Evolutionary conservation across 2,797 vertebrate species (phyloP).

Genomic region (Apogon talboti): DNA sequence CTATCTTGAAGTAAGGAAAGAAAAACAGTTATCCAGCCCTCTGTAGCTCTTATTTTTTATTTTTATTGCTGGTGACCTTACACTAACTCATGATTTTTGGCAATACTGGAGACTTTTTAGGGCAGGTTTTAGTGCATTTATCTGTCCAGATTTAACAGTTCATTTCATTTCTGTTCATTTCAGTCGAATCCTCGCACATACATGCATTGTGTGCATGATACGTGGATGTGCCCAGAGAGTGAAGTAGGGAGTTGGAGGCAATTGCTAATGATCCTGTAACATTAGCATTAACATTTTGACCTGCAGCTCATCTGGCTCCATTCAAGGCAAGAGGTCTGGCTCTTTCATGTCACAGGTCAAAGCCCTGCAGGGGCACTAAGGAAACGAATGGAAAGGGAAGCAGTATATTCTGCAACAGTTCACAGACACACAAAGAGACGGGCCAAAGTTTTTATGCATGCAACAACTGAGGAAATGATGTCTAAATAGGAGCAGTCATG

Average conservation of each 20-base stretch:
- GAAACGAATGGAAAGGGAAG: slow-evolving; percentile 44
- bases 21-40: slow-evolving; percentile 25
- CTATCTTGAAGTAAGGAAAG: slow-evolving; percentile 36
- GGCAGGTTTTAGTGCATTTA: neutral
- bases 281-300: slow-evolving; percentile 24
- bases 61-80: slow-evolving; percentile 11
- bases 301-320: slow-evolving; percentile 34
- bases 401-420: slow-evolving; percentile 33
- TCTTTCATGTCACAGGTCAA: slow-evolving; percentile 55
- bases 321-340: slow-evolving; percentile 24
- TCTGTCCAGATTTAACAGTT: neutral
- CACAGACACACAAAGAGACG: slow-evolving; percentile 21
- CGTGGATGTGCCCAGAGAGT: slow-evolving; percentile 2
- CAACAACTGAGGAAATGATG: slow-evolving; percentile 5
- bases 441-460: slow-evolving; percentile 18
- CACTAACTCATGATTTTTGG: slow-evolving; percentile 3
- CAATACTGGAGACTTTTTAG: neutral
- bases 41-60: neutral
- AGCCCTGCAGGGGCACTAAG: slow-evolving; percentile 42
- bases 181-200: neutral
- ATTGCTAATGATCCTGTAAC: slow-evolving; percentile 29
- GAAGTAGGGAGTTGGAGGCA: slow-evolving; percentile 15
- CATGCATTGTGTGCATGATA: neutral
- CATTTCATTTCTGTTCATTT: neutral
- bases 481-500: too few relatives aligned